Evolutionary conservation across 1,140 invertebrate genomes (phyloP).

Genomic region (Drosophila arizonae): DNA sequence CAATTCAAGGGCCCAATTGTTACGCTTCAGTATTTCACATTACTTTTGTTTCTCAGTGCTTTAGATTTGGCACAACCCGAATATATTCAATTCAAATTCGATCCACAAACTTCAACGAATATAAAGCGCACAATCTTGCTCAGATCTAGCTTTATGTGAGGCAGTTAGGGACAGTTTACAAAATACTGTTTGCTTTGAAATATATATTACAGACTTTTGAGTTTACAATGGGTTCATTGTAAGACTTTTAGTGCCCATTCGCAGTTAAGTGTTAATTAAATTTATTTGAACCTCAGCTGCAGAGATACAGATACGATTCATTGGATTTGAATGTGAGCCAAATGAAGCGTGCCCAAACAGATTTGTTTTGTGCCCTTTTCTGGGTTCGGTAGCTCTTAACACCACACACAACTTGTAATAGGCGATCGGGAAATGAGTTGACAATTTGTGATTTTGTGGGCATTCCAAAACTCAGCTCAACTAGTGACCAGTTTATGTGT

Average conservation of each 20-base stretch:
- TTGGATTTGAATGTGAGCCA: conserved; percentile 51
- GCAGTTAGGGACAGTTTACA: too few relatives aligned
- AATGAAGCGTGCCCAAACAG: conserved; percentile 73
- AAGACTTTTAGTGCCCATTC: conserved; percentile 37
- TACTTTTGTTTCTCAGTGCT: conserved; percentile 25
- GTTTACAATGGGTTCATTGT: conserved; percentile 41
- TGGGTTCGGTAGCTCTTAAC: conserved; percentile 26
- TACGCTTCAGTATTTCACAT: conserved; percentile 42
- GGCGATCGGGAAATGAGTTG: conserved; percentile 54
- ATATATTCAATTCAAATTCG: background rate
- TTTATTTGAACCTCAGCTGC: conserved; percentile 52
- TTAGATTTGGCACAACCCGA: background rate
- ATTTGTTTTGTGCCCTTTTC: conserved; percentile 47
- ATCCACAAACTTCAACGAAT: too few relatives aligned
- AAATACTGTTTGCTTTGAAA: too few relatives aligned
- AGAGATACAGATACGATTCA: conserved; percentile 31
- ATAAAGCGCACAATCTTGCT: too few relatives aligned
- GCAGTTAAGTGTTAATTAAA: conserved; percentile 74
- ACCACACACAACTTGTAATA: conserved; percentile 1
- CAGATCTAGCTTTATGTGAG: too few relatives aligned
- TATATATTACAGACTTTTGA: background rate
- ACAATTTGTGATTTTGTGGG: conserved; percentile 39
- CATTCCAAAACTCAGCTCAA: conserved; percentile 6
- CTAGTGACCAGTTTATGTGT: conserved; percentile 4
- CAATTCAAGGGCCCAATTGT: conserved; percentile 53